Evolutionary conservation across 2,113 vertebrate species (phyloP).

Genomic region (Melanotaenia duboulayi): DNA sequence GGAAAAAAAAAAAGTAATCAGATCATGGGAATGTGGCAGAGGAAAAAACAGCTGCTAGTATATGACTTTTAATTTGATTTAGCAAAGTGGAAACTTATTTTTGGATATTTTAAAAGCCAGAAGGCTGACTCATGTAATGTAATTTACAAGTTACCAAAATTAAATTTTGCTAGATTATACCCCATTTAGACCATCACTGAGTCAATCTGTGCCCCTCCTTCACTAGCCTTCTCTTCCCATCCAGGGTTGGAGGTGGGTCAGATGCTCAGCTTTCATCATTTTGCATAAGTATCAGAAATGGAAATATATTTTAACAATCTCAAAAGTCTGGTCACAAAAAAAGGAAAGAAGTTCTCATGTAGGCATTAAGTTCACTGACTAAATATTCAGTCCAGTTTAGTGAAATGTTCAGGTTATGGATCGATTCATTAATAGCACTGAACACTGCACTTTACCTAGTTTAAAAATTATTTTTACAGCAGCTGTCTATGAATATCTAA

Average conservation of each 20-base stretch:
- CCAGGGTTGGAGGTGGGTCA: neutral
- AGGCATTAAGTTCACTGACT: no score
- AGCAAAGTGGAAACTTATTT: neutral
- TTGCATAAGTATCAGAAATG: no score
- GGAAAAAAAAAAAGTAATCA: neutral
- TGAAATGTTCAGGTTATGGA: no score
- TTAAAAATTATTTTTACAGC: no score
- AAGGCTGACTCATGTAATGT: neutral
- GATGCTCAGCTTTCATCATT: no score
- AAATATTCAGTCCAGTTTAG: no score
- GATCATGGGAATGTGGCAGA: neutral
- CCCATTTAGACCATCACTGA: neutral
- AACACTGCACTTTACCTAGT: neutral
- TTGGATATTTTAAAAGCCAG: neutral
- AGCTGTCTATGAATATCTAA: no score
- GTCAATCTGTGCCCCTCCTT: no score
- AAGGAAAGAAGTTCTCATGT: no score
- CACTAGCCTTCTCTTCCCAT: neutral
- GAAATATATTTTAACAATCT: no score
- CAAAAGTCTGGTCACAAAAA: no score
- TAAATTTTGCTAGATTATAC: conserved; percentile 6
- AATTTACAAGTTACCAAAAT: conserved; percentile 2
- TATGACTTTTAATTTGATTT: conserved; percentile 21
- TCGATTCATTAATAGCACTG: no score
- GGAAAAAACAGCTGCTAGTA: neutral